Evolutionary conservation across 2,797 vertebrate genomes (phyloP), one percentile per base, ranked within the genome.

Genomic region (Lemur catta): DNA sequence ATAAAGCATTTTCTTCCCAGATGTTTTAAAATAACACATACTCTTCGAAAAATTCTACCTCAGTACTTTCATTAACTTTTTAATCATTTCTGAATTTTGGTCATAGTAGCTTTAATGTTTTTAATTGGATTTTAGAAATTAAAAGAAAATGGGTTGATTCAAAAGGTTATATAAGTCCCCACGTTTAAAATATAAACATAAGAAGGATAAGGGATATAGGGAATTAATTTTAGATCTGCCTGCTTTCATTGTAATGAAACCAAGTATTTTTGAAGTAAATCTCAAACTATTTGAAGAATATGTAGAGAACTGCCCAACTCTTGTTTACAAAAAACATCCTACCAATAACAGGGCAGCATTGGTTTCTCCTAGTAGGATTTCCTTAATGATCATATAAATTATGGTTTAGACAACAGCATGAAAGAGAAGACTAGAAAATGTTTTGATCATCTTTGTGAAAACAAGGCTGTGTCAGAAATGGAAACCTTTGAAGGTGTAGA

Each of bases 51-150:
- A 63, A 17, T 33, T 63, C 30, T 74, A 1, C 74, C 75, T 91
- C 7, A 76, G 30, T 82, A 50, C 35, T 55, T 80, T 38, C 20
- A 61, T 33, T 76, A 46, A 86, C 74, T 89, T 75, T 9, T 59
- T 69, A 67, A 72, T 88, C 33, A 72, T 82, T 87, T 91, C 63
- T 84, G 65, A 80, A 79, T 88, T 79, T 87, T 88, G 55, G 55
- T 88, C 30, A 28, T 59, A 69, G 57, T 59, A 67, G 24, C 72
- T 80, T 88, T 72, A 84, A 38, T 75, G 30, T 78, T 57, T 46
- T 93, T 89, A 85, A 84, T 84, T 59, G 10, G 63, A 50, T 65
- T 86, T 95, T 57, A 78, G 76, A 91, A 74, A 71, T 78, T 48
- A 71, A 71, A 89, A 59, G 33, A 85, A 71, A 94, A 85, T 72